Evolutionary conservation across 37 sponge, comb jelly and placozoan species (phyloP).

Genomic region (Chondrilla cf. caribensis): DNA sequence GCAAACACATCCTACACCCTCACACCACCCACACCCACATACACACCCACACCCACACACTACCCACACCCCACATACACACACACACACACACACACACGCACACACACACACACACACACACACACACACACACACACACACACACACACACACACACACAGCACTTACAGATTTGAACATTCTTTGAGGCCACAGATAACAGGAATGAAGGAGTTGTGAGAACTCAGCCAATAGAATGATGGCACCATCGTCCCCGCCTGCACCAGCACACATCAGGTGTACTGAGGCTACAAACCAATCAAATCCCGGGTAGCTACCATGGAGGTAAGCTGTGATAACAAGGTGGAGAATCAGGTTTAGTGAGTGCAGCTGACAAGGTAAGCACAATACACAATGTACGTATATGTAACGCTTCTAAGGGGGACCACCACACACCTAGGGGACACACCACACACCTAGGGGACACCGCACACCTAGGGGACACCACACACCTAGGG

Average conservation of each 20-base stretch:
- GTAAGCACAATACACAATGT: too few relatives aligned
- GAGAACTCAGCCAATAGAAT: slow-evolving; percentile 40
- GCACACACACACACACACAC: background rate
- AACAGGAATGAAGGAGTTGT: slow-evolving; percentile 52
- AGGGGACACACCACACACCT: too few relatives aligned
- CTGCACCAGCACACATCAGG: slow-evolving; percentile 44
- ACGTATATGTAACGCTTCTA: too few relatives aligned
- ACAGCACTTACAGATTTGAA: slow-evolving; percentile 54
- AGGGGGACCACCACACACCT: too few relatives aligned
- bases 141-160: background rate
- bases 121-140: slow-evolving; percentile 6
- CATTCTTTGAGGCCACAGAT: slow-evolving; percentile 65
- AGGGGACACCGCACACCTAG: too few relatives aligned
- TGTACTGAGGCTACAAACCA: slow-evolving; percentile 69
- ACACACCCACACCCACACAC: background rate
- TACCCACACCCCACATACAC: slow-evolving; percentile 2
- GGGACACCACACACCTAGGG: too few relatives aligned
- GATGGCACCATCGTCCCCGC: background rate
- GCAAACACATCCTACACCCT: background rate
- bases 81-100: slow-evolving; percentile 20
- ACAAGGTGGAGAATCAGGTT: too few relatives aligned
- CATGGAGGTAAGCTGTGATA: slow-evolving; percentile 30
- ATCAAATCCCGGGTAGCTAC: slow-evolving; percentile 61
- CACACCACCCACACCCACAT: background rate
- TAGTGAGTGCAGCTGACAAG: too few relatives aligned